Evolutionary conservation across 2,113 vertebrate genomes (phyloP), one percentile per base, ranked within the genome.

Genomic region (Aix galericulata): DNA sequence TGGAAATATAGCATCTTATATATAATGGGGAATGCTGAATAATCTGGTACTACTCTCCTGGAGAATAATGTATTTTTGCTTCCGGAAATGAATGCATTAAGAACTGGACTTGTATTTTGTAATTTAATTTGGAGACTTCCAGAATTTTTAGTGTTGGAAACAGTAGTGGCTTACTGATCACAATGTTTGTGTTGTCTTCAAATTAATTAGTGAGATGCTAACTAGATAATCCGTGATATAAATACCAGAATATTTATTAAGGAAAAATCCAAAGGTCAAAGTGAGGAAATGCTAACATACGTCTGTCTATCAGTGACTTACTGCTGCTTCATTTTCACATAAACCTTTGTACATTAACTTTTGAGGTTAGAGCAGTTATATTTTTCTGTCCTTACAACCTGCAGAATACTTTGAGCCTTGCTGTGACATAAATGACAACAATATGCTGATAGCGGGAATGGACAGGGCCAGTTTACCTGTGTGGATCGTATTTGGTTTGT

Each of bases 371-470:
- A 13, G 66, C 42, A 55, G 60, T 78, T 93, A n/a, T 12, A 67
- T 86, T 66, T 90, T 94, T 92, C 29, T 86, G 17, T 68, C 73
- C 29, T 94, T 88, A 88, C 17, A 83, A 63, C 32, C 88, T 92
- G 44, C 52, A 94, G 46, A 78, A 63, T 80, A 67, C 34, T 56
- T 46, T 69, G 64, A 88, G 40, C 74, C 40, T 86, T 88, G 31
- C 40, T 67, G 68, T 38, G 59, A 62, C 73, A 38, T 77, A 32
- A 81, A 86, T 90, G 69, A 31, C 38, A 76, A 8, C 17, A 86
- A 16, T 11, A 5, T 53, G 50, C 68, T 89, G 56, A 50, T 27
- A 89, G 64, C 31, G 82, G 66, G 60, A 75, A 16, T 17, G 78
- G 56, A 31, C 36, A 74, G 67, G 63, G 18, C 20, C 67, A 56